Evolutionary conservation across 2,113 vertebrate species (phyloP).

Genomic region (Forbesichthys papilliferus): DNA sequence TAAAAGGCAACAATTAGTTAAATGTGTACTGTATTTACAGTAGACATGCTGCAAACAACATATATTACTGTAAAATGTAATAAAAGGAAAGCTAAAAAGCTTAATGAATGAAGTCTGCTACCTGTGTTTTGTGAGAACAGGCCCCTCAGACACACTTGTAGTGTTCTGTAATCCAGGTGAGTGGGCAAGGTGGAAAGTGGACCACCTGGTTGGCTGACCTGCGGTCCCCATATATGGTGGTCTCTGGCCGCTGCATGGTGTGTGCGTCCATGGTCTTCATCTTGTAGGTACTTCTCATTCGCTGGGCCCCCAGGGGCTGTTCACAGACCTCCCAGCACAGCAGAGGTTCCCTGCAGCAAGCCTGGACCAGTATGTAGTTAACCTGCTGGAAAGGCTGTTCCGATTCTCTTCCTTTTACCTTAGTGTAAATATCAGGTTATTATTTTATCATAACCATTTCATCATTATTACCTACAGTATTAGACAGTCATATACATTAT

Average conservation of each 20-base stretch:
- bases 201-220: conserved; percentile 68
- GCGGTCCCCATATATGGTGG: conserved; percentile 51
- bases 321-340: conserved; percentile 58
- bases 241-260: conserved; percentile 51
- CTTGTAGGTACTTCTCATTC: conserved; percentile 54
- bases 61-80: too few relatives aligned
- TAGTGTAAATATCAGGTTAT: too few relatives aligned
- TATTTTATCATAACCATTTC: too few relatives aligned
- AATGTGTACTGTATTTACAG: too few relatives aligned
- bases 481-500: too few relatives aligned
- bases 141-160: conserved; percentile 16
- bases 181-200: conserved; percentile 49
- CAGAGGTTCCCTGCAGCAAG: conserved; percentile 40
- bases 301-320: conserved; percentile 46
- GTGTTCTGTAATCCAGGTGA: conserved; percentile 18
- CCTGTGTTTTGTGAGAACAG: conserved; percentile 22
- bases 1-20: too few relatives aligned
- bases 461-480: too few relatives aligned
- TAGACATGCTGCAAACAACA: too few relatives aligned
- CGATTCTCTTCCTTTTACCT: too few relatives aligned
- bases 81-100: too few relatives aligned
- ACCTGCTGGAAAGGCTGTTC: conserved; percentile 19
- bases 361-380: conserved; percentile 47
- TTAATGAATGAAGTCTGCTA: too few relatives aligned
- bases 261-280: conserved; percentile 32